Conservation (phyloP, 2,888 invertebrate genomes). For the Macrophya alboannulata region DNA sequence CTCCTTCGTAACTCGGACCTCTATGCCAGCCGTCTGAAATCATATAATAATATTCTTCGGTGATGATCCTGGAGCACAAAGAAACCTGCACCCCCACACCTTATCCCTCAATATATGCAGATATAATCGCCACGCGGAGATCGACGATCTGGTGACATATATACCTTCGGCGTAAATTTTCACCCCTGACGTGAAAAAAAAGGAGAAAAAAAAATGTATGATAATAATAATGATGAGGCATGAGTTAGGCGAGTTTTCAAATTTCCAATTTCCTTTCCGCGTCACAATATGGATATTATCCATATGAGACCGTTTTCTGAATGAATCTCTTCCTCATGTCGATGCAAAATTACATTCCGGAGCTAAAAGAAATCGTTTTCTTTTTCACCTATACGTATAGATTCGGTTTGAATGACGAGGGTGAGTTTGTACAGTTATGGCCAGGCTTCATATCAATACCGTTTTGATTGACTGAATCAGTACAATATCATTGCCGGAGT, state of each 20-base stretch:
- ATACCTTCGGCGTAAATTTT: neutral
- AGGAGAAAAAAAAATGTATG: too few relatives aligned
- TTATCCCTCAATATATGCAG: neutral
- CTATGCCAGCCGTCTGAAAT: constrained; percentile 72
- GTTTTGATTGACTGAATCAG: constrained; percentile 3
- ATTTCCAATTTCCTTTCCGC: neutral
- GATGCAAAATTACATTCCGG: neutral
- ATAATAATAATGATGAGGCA: too few relatives aligned
- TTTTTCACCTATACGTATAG: neutral
- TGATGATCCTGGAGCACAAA: neutral
- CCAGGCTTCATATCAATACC: neutral
- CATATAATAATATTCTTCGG: constrained; percentile 22
- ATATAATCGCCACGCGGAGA: neutral
- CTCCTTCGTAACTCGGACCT: constrained; percentile 75
- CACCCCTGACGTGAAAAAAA: neutral
- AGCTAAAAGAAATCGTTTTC: neutral
- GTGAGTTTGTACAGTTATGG: neutral
- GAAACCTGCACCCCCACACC: neutral
- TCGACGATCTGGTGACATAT: neutral
- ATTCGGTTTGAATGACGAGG: constrained; percentile 4
- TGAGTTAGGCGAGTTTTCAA: neutral
- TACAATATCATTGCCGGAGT: neutral
- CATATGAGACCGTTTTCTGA: neutral
- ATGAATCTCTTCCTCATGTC: neutral
- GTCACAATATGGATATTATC: neutral